Conservation (phyloP, 2,797 vertebrate genomes). For the Sebastes kiyomatsui region DNA sequence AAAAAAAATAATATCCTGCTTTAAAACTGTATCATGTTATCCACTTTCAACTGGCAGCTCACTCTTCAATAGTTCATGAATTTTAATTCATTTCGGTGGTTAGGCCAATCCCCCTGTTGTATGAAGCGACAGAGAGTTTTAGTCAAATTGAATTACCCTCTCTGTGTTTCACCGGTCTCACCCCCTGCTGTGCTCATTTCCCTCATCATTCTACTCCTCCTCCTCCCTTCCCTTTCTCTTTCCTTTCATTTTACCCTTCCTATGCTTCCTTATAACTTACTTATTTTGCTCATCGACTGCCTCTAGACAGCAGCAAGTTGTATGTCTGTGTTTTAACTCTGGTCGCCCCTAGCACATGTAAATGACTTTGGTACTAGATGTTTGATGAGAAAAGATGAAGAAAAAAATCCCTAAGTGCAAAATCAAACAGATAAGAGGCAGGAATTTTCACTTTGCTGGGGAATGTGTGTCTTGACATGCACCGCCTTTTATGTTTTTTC, state of each 20-base stretch:
- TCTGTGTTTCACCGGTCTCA: conserved; percentile 69
- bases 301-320: conserved; percentile 77
- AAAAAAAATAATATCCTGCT: conserved; percentile 55
- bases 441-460: conserved; percentile 80
- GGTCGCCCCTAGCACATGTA: conserved; percentile 84
- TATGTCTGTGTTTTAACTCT: conserved; percentile 85
- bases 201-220: conserved; percentile 18
- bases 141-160: conserved; percentile 85
- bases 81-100: conserved; percentile 77
- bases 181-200: conserved; percentile 50
- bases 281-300: conserved; percentile 38
- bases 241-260: conserved; percentile 46
- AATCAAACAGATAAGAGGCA: conserved; percentile 88
- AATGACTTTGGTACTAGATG: conserved; percentile 87
- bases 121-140: conserved; percentile 75
- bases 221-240: conserved; percentile 12
- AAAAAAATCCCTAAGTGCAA: conserved; percentile 86
- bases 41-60: conserved; percentile 56
- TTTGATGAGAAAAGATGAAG: conserved; percentile 88
- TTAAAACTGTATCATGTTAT: conserved; percentile 55
- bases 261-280: conserved; percentile 44
- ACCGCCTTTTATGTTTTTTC: conserved; percentile 81
- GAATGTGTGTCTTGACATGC: conserved; percentile 84
- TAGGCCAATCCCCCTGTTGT: conserved; percentile 72
- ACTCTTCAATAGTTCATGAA: conserved; percentile 79